Percentiles rank a stretch among this genome's conserved stretches.
phyloP scores from a whole-genome alignment of 2,797 vertebrate genomes.

The Cyclopterus lumpus region DNA sequence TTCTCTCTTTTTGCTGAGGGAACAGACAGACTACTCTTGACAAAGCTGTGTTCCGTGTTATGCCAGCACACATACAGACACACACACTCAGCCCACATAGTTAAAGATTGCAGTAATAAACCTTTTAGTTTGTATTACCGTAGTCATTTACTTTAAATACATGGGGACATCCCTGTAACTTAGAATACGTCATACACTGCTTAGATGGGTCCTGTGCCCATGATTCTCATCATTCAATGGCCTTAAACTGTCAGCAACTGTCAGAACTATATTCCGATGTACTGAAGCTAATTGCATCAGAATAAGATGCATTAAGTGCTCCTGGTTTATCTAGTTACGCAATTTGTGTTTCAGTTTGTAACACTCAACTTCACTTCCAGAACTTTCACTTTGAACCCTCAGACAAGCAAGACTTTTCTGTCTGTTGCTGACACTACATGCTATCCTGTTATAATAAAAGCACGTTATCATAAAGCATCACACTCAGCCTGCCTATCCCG shows the following conservation, averaged over 20 bases:
- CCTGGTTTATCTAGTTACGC: conserved; percentile 6
- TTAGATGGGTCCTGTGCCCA: conserved; percentile 24
- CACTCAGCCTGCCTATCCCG: conserved; percentile 24
- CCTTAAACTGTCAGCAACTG: conserved; percentile 49
- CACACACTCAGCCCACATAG: neutral
- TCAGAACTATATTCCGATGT: conserved; percentile 20
- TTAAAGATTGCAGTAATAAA: conserved; percentile 30
- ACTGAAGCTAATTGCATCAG: conserved; percentile 30
- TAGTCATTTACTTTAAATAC: neutral
- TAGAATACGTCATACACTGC: conserved; percentile 12
- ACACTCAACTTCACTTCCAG: neutral
- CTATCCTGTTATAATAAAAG: conserved; percentile 39
- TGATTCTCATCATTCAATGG: conserved; percentile 41
- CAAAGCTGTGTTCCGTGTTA: conserved; percentile 28
- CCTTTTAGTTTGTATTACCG: conserved; percentile 16
- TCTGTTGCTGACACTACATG: conserved; percentile 6
- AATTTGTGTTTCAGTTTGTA: neutral
- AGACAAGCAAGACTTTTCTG: neutral
- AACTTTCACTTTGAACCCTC: conserved; percentile 12
- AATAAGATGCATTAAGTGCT: neutral
- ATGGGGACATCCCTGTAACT: conserved; percentile 8
- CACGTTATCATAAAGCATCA: conserved; percentile 47
- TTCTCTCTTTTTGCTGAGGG: conserved; percentile 38
- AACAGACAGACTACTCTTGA: conserved; percentile 37
- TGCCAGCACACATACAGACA: neutral